A percentile compares a stretch with the other conserved stretches of the same genome.
Conservation (phyloP, 2,797 vertebrate species). For the Danio jaintianensis region DNA sequence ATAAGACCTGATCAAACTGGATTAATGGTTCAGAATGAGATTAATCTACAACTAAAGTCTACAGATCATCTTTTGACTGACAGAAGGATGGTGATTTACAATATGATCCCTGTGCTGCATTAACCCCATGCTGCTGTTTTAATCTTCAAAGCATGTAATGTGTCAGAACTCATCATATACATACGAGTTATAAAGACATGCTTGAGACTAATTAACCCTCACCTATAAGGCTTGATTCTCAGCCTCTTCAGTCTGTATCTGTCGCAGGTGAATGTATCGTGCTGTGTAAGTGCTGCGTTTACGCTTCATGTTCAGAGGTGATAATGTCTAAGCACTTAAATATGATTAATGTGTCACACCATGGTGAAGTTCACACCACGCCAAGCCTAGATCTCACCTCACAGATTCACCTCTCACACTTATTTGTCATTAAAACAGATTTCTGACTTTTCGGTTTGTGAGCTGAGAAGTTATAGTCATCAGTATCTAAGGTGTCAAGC, state of each 20-base stretch:
- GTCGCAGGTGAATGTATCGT: neutral
- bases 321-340: conserved; percentile 25
- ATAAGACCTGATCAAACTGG: conserved; percentile 12
- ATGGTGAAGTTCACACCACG: neutral
- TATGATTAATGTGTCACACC: conserved; percentile 6
- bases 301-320: neutral
- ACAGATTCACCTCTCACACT: conserved; percentile 8
- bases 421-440: neutral
- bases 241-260: neutral
- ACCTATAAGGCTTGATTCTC: neutral
- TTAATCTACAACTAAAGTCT: conserved; percentile 14
- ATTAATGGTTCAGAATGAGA: conserved; percentile 20
- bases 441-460: neutral
- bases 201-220: neutral
- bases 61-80: conserved; percentile 32
- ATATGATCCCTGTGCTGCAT: conserved; percentile 27
- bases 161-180: conserved; percentile 9
- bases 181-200: neutral
- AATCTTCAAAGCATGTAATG: conserved; percentile 49
- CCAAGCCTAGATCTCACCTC: neutral
- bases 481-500: conserved; percentile 9
- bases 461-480: neutral
- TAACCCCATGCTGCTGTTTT: conserved; percentile 32
- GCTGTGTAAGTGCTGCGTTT: neutral
- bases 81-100: conserved; percentile 16